Conservation (phyloP, 2,888 invertebrate genomes). For the Pachycephus smyrnensis region DNA sequence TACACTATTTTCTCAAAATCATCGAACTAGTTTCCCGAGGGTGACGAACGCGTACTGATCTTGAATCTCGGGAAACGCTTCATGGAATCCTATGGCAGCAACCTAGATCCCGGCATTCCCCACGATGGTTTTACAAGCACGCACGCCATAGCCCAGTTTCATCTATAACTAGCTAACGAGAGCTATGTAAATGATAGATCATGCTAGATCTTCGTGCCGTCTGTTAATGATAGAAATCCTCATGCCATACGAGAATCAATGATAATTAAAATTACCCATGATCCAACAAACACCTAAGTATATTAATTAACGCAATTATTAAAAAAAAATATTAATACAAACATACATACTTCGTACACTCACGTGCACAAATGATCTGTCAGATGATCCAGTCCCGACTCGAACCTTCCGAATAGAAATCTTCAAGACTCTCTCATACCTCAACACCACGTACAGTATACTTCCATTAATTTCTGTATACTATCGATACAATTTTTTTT, state of each 20-base stretch:
- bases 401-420: background rate
- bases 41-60: background rate
- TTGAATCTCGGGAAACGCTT: background rate
- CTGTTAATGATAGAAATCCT: background rate
- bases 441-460: background rate
- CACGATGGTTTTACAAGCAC: background rate
- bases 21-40: background rate
- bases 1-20: background rate
- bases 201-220: background rate
- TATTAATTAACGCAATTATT: background rate
- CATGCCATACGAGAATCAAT: background rate
- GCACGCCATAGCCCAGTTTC: background rate
- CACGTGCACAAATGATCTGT: background rate
- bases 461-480: background rate
- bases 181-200: background rate
- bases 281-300: background rate
- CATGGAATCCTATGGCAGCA: background rate
- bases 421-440: background rate
- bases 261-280: background rate
- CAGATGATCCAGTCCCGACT: background rate
- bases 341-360: constrained; percentile 9
- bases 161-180: background rate
- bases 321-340: background rate
- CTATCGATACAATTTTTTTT: background rate
- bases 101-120: background rate